Conservation (phyloP, 92 coral and sea anemone species). For the Porites divaricata region DNA sequence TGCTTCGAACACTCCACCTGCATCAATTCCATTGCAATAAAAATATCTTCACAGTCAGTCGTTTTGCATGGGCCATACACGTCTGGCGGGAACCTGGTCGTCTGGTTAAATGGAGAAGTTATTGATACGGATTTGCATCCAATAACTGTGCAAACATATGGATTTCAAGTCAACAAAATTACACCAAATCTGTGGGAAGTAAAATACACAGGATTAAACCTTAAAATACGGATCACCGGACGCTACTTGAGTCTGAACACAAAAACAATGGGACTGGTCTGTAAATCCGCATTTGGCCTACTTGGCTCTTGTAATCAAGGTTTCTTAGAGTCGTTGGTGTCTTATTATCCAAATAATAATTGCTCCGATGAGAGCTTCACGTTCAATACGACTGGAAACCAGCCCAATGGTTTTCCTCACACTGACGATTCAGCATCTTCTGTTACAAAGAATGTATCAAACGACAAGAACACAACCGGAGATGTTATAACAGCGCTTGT, state of each 20-base stretch:
- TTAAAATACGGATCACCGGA: constrained; percentile 83
- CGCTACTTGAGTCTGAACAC: constrained; percentile 78
- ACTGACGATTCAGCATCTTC: constrained; percentile 6
- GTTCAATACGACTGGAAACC: constrained; percentile 22
- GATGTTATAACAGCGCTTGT: constrained; percentile 55
- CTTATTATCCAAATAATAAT: constrained; percentile 71
- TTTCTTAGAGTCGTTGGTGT: constrained; percentile 62
- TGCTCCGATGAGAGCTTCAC: constrained; percentile 62
- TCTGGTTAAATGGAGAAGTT: constrained; percentile 86
- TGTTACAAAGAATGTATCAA: constrained; percentile 15
- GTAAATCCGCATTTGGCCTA: constrained; percentile 81
- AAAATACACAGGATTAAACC: constrained; percentile 59
- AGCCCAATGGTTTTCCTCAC: constrained; percentile 2
- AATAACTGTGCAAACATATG: constrained; percentile 62
- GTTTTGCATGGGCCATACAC: constrained; percentile 93
- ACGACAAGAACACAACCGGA: constrained; percentile 51
- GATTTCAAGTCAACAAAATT: constrained; percentile 69
- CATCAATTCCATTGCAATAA: constrained; percentile 87
- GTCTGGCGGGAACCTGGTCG: constrained; percentile 63
- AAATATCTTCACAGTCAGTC: constrained; percentile 66
- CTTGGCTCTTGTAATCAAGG: constrained; percentile 89
- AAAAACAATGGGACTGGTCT: constrained; percentile 61
- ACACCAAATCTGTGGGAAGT: constrained; percentile 75
- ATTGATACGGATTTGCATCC: constrained; percentile 74
- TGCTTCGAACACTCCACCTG: constrained; percentile 81